A percentile compares a stretch with the other conserved stretches of the same genome.
phyloP scores from a whole-genome alignment of 2,797 vertebrate genomes.

The Oreonectes daqikongensis region DNA sequence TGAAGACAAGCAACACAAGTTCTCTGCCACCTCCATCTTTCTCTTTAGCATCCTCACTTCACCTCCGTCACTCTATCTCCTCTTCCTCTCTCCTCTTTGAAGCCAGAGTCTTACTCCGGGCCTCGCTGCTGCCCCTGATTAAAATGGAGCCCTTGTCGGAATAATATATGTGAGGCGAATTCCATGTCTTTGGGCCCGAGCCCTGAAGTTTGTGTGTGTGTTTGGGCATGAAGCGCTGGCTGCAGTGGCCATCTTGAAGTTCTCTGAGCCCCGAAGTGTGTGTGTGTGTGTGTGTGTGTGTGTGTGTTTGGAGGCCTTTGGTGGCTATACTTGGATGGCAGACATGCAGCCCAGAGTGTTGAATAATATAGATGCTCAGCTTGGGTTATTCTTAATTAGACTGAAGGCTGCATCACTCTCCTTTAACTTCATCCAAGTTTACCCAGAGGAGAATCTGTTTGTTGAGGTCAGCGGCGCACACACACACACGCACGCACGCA shows the following conservation, averaged over 20 bases:
- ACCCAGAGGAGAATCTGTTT: constrained; percentile 67
- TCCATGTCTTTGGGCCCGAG: constrained; percentile 54
- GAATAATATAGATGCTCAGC: constrained; percentile 77
- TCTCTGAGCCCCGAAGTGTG: constrained; percentile 14
- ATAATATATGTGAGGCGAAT: constrained; percentile 66
- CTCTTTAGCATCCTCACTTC: no score
- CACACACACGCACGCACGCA: background rate
- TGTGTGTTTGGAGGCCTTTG: constrained; percentile 38
- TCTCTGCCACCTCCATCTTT: no score
- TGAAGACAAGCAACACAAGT: background rate
- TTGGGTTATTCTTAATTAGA: constrained; percentile 76
- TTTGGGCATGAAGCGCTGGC: constrained; percentile 22
- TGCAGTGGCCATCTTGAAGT: background rate
- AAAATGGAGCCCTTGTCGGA: constrained; percentile 65
- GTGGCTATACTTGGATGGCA: constrained; percentile 65
- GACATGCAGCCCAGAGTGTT: constrained; percentile 68
- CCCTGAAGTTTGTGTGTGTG: constrained; percentile 28
- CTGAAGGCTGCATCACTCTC: constrained; percentile 59
- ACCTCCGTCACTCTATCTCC: constrained; percentile 38
- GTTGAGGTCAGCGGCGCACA: constrained; percentile 51
- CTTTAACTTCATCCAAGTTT: constrained; percentile 78
- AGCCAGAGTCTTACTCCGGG: constrained; percentile 54
- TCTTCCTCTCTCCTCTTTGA: constrained; percentile 46
- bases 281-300: constrained; percentile 35
- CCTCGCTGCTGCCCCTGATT: constrained; percentile 65